These are phyloP conservation scores for Oligia fasciuncula DNA, from an alignment of 2,888 invertebrate species.

Conservation along the genomic window DNA sequence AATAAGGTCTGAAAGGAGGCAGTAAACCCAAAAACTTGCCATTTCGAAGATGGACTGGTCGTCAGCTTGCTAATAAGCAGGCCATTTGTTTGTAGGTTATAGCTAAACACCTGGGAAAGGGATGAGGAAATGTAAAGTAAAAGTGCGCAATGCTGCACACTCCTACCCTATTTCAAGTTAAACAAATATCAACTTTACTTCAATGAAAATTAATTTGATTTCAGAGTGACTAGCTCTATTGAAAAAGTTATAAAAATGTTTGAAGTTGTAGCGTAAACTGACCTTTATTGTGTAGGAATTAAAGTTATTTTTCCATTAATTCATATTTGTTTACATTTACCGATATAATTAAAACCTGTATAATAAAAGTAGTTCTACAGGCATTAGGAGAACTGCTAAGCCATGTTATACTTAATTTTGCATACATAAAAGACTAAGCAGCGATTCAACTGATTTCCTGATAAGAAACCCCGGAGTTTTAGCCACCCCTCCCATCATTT, in stretches of 20 bases:
- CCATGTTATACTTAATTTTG: constrained; percentile 5
- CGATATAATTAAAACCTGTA: neutral
- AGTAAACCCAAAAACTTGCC: constrained; percentile 47
- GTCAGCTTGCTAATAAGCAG: constrained; percentile 41
- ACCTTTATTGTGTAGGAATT: no score
- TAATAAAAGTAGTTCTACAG: neutral
- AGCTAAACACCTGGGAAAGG: constrained; percentile 13
- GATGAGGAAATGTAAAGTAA: neutral
- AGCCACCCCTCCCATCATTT: constrained; percentile 25
- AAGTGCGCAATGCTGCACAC: no score
- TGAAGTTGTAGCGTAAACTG: no score
- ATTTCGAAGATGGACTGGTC: constrained; percentile 33
- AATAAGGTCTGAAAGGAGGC: constrained; percentile 32
- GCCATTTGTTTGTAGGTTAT: constrained; percentile 25
- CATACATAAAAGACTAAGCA: constrained; percentile 18
- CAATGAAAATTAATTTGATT: no score
- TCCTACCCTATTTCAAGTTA: no score
- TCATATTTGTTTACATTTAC: neutral
- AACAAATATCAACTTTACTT: no score
- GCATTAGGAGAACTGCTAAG: neutral
- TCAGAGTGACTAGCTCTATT: no score
- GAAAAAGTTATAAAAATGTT: no score
- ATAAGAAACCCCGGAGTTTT: constrained; percentile 19
- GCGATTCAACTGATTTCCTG: constrained; percentile 34
- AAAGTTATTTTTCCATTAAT: no score